Conservation (phyloP, 2,797 vertebrate genomes). For the Gila robusta region DNA sequence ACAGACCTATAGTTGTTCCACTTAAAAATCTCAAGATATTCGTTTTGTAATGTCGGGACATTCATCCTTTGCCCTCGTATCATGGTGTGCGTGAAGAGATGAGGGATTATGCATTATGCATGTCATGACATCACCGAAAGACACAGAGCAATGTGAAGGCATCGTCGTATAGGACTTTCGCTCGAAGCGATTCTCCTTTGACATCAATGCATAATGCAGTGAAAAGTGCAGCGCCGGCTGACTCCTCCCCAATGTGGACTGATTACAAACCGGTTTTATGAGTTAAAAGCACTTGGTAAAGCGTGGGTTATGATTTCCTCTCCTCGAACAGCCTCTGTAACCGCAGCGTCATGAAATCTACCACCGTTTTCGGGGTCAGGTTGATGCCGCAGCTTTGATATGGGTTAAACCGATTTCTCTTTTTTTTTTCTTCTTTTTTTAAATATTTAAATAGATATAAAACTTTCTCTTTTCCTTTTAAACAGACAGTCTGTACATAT, state of each 20-base stretch:
- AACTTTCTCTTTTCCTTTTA: constrained; percentile 72
- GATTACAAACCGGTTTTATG: constrained; percentile 45
- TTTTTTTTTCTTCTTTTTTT: constrained; percentile 77
- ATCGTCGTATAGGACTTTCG: constrained; percentile 14
- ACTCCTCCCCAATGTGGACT: constrained; percentile 58
- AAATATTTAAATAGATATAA: constrained; percentile 87
- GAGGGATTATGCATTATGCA: neutral
- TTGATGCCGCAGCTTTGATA: constrained; percentile 62
- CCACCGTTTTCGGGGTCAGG: constrained; percentile 60
- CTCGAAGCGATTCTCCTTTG: constrained; percentile 17
- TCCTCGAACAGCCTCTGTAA: constrained; percentile 41
- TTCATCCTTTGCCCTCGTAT: neutral
- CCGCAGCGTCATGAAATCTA: constrained; percentile 63
- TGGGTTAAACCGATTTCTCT: constrained; percentile 68
- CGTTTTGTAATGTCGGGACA: neutral
- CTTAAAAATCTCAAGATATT: neutral
- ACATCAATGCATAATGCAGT: constrained; percentile 55
- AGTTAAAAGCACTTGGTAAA: constrained; percentile 69
- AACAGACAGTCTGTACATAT: constrained; percentile 83
- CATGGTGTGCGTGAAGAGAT: neutral
- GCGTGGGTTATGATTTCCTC: constrained; percentile 57
- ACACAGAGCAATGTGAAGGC: constrained; percentile 41
- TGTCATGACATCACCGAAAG: constrained; percentile 16
- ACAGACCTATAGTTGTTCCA: neutral
- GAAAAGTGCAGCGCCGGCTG: constrained; percentile 59